Base-by-base conservation (phyloP, 2,797 vertebrate species). In the Etheostoma perlongum region DNA sequence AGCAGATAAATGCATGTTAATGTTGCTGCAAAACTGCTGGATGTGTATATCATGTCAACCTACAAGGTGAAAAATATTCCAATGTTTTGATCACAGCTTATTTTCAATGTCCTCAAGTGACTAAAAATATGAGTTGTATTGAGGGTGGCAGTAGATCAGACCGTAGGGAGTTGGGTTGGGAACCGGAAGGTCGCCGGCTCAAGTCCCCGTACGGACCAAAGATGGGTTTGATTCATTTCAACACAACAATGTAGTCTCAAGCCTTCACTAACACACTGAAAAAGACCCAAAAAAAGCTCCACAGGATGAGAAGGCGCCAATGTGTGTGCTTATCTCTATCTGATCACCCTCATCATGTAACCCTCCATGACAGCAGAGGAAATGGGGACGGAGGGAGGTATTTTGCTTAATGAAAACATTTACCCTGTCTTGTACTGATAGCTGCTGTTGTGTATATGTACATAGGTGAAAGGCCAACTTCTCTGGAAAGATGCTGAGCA, bases 231-330 rank as follows among this genome's bases (percentile, higher is more conserved):
- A 71, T 69, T 81, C 6, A 59, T 51, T 54, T 60, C 15, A 57
- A 6, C 30, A 47, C 19, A 42, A 61, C 62, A 68, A 21, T 27
- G 78, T 52, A 68, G 79, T 25, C 80, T 60, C 81, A 82, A 91
- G 81, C 88, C 79, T 58, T 49, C 44, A 23, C 73, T 68, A 25
- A 74, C 25, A 78, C 18, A 30, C 74, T 65, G 61, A 86, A 77
- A 40, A 40, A 40, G 36, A 11, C 36, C 10, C 1, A 40, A 40
- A 40, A 40, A 83, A 91, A 88, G 84, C 89, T 77, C 82, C 85
- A 83, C 57, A 79, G 91, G 92, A 92, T 94, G 91, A 90, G 90
- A 89, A 91, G 90, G 91, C 92, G 86, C 94, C 93, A 85, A 85
- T 74, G 74, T 83, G 82, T 74, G 76, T 63, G 83, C 67, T 83